Evolutionary conservation across 37 sponge, comb jelly and placozoan genomes (phyloP), one percentile per base, ranked within the genome.

Genomic region (Halichondria panicea): DNA sequence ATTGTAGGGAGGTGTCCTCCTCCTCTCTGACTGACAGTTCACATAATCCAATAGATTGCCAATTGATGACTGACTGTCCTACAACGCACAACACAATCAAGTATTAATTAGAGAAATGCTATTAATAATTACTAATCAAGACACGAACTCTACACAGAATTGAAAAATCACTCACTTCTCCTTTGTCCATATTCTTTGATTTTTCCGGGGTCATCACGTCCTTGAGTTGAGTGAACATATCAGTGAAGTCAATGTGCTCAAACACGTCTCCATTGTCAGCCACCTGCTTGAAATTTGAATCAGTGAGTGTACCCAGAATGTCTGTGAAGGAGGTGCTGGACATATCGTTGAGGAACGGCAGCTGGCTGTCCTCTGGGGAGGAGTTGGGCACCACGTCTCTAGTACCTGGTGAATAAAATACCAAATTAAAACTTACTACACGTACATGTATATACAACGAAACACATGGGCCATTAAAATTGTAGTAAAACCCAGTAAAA

Each of bases 181-280:
- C 66, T 25, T 24, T 6, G 21, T 43, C 43, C 0, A 43, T 40
- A 13, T 0, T 40, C n/a, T 41, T 68, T 28, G n/a, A 3, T 41
- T 77, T 77, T 35, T 77, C 77, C 5, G 77, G 77, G 1, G 77
- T 77, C 18, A 76, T 25, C 28, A 63, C 62, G 25, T 76, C 76
- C n/a, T 62, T 60, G 28, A 77, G 66, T 33, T 77, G 77, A 45
- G 77, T 65, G 60, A 77, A 77, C 28, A 77, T 43, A 44, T 43
- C 66, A 45, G 77, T 30, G 30, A 77, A 71, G 24, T 71, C 72
- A 22, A 43, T 18, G 1, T 48, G 21, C 25, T 77, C 77, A 25
- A 64, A 27, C 1, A 64, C 18, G 0, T 68, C 68, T 43, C 40
- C 40, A 21, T n/a, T 21, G 36, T 68, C 68, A 30, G 43, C 43